A percentile compares a stretch with the other conserved stretches of the same genome.
Conservation (phyloP, 2,797 vertebrate genomes). For the Lophotriccus pileatus region DNA sequence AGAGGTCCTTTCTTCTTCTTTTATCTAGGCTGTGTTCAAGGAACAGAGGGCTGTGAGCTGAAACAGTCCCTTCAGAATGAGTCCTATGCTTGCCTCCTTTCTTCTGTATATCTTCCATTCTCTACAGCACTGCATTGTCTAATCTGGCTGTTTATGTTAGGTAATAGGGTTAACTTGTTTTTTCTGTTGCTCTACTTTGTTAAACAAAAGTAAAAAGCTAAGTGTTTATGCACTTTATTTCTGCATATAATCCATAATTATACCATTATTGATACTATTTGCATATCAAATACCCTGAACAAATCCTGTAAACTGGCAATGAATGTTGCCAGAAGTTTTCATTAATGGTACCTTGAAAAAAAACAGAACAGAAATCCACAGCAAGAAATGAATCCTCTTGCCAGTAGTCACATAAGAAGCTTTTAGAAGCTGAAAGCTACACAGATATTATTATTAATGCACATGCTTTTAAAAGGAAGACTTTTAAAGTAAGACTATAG, state of each 20-base stretch:
- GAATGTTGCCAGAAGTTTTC: neutral
- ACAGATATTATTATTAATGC: neutral
- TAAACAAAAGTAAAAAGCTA: neutral
- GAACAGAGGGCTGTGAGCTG: neutral
- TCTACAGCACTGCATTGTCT: neutral
- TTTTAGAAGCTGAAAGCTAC: neutral
- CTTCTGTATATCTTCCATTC: neutral
- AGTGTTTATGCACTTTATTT: neutral
- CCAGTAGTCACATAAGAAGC: neutral
- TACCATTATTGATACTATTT: neutral
- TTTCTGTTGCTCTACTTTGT: neutral
- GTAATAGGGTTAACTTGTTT: neutral
- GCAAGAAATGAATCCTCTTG: neutral
- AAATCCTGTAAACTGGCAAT: neutral
- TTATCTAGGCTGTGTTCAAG: neutral
- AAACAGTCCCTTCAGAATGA: neutral
- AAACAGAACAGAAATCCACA: neutral
- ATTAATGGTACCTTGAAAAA: neutral
- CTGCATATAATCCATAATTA: neutral
- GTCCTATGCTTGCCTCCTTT: neutral
- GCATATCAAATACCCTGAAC: neutral
- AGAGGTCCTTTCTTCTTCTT: neutral
- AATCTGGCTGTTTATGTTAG: neutral
- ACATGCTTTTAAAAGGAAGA: neutral
- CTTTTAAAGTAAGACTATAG: too few species aligned